A percentile compares a stretch with the other conserved stretches of the same genome.
Conservation (phyloP, 1,140 invertebrate species). For the Ceratina australensis region DNA sequence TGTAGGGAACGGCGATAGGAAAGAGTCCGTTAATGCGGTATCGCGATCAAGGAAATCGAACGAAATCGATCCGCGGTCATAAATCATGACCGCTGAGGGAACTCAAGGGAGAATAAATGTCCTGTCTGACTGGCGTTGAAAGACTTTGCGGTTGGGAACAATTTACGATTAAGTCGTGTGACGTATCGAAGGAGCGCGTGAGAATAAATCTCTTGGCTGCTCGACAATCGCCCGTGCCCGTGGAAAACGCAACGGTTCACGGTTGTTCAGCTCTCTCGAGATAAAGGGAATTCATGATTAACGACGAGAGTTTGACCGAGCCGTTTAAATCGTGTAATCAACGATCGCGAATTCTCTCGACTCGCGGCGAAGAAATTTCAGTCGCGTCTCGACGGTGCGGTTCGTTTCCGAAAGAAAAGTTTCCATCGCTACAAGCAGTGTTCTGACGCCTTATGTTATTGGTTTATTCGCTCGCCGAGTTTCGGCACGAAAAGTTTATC, state of each 20-base stretch:
- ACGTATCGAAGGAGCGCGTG: conserved; percentile 29
- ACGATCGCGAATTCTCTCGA: not conserved
- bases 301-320: conserved; percentile 1
- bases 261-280: not conserved
- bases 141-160: conserved; percentile 28
- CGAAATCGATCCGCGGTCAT: conserved; percentile 28
- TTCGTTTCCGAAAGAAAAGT: conserved; percentile 42
- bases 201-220: conserved; percentile 36
- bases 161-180: conserved; percentile 46
- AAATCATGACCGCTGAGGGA: conserved; percentile 2
- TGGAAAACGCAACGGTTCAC: not conserved
- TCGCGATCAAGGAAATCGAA: conserved; percentile 21
- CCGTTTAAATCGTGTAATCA: conserved; percentile 30
- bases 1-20: not conserved
- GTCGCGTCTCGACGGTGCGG: conserved; percentile 6
- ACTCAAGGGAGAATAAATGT: conserved; percentile 33
- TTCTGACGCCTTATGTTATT: conserved; percentile 48
- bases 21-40: conserved; percentile 16
- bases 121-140: conserved; percentile 39
- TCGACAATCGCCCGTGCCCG: not conserved
- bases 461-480: conserved; percentile 31
- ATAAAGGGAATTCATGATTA: conserved; percentile 34
- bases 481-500: conserved; percentile 41
- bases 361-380: conserved; percentile 17
- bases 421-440: conserved; percentile 11